Evolutionary conservation across 2,113 vertebrate species (phyloP), one percentile per base, ranked within the genome.

Genomic region (Thymallus thymallus): DNA sequence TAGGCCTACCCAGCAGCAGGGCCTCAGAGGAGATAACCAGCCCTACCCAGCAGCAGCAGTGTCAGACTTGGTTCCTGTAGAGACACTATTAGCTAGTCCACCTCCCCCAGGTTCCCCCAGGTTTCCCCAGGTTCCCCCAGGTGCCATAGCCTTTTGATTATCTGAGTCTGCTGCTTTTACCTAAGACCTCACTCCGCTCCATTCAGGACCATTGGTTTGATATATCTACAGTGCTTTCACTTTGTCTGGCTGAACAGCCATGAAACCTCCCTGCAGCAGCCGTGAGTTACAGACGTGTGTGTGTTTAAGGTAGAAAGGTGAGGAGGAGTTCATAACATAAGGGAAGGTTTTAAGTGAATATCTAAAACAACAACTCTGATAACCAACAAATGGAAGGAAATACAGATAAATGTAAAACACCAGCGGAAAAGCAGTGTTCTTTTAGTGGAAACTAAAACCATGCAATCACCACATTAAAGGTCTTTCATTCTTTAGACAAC

Each of bases 401-500:
- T 86, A 71, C 72, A 86, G 81, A 84, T 87, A 84, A 81, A 89
- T 45, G 5, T 45, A 82, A 79, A 85, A 82, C 72, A 72, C 82
- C 75, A 86, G 81, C 81, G 85, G 90, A 91, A 91, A 90, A 87
- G 85, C 64, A 65, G 76, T 91, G 87, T 85, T 82, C 87, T 91
- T 91, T 90, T 90, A 71, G 76, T 85, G 85, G 90, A 92, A 91
- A 92, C 83, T 78, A 76, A 89, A 90, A 89, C 85, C 88, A 76
- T 88, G 88, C 88, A 90, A 89, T 90, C 90, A 89, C 91, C 91
- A 92, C 91, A 93, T 92, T 90, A 91, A 93, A 93, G 91, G 62
- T 74, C 80, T 79, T 80, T 75, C 85, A 90, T 91, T 90, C 88
- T 89, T 86, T 76, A 82, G 84, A 76, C 85, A 61, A 91, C 91